Evolutionary conservation across 2,797 vertebrate genomes (phyloP).

Genomic region (Myiotriccus ornatus): DNA sequence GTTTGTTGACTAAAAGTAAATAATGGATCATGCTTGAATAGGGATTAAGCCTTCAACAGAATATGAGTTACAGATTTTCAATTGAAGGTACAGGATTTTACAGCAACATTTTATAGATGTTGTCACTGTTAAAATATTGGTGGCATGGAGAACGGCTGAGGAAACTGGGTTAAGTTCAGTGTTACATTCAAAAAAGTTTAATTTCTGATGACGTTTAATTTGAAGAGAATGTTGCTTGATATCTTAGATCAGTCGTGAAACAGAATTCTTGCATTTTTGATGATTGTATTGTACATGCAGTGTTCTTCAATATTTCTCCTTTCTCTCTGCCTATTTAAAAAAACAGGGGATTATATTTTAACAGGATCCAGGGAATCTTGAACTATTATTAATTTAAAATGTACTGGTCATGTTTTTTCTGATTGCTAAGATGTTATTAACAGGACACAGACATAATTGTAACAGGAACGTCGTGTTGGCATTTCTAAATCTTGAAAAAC

Average conservation of each 20-base stretch:
- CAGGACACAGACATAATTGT: not conserved
- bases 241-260: not conserved
- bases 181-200: not conserved
- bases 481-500: not conserved
- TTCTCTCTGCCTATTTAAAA: not conserved
- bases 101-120: not conserved
- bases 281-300: not conserved
- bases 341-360: not conserved
- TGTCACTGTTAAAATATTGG: not conserved
- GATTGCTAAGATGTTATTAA: not conserved
- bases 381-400: not conserved
- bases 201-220: not conserved
- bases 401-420: not conserved
- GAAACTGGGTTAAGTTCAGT: not conserved
- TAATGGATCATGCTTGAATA: not conserved
- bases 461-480: not conserved
- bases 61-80: not conserved
- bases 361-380: not conserved
- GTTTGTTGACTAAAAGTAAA: not conserved
- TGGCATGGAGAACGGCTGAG: not conserved
- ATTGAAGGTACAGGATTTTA: not conserved
- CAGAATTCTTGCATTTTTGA: not conserved
- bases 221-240: not conserved
- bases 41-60: not conserved
- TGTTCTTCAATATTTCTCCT: not conserved